phyloP scores from a whole-genome alignment of 2,888 invertebrate species.

The Philopedon plagiatum region DNA sequence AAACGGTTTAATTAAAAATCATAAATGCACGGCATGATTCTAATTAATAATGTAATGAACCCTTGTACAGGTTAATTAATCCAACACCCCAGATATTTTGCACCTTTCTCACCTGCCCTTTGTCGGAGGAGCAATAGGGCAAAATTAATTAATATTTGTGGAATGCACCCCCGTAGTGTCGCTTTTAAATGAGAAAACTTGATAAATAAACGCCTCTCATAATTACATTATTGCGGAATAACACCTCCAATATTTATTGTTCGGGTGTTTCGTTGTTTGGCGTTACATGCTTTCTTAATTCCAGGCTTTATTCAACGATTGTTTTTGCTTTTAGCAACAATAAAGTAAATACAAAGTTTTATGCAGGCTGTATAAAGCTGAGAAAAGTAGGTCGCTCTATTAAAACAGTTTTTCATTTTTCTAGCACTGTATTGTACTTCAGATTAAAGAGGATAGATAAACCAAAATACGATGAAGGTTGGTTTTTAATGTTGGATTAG shows the following conservation, averaged over 20 bases:
- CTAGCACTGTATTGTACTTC: too few relatives aligned
- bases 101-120: conserved; percentile 47
- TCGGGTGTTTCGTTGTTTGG: conserved; percentile 2
- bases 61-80: conserved; percentile 52
- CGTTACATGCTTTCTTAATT: neutral
- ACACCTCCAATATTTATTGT: conserved; percentile 6
- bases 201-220: conserved; percentile 39
- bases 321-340: neutral
- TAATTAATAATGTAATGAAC: conserved; percentile 52
- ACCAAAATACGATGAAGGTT: too few relatives aligned
- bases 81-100: conserved; percentile 45
- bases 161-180: conserved; percentile 43
- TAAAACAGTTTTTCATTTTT: too few relatives aligned
- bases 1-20: conserved; percentile 50
- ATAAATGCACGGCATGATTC: conserved; percentile 49
- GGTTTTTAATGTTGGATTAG: too few relatives aligned
- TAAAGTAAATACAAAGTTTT: too few relatives aligned
- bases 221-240: conserved; percentile 34
- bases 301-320: neutral
- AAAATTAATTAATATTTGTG: conserved; percentile 51
- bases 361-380: too few relatives aligned
- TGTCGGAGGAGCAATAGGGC: conserved; percentile 40
- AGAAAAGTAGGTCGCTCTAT: too few relatives aligned
- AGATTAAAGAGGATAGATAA: too few relatives aligned
- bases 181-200: conserved; percentile 41